Evolutionary conservation across 1,140 invertebrate genomes (phyloP), one percentile per base, ranked within the genome.

Genomic region (Cecropterus lyciades): DNA sequence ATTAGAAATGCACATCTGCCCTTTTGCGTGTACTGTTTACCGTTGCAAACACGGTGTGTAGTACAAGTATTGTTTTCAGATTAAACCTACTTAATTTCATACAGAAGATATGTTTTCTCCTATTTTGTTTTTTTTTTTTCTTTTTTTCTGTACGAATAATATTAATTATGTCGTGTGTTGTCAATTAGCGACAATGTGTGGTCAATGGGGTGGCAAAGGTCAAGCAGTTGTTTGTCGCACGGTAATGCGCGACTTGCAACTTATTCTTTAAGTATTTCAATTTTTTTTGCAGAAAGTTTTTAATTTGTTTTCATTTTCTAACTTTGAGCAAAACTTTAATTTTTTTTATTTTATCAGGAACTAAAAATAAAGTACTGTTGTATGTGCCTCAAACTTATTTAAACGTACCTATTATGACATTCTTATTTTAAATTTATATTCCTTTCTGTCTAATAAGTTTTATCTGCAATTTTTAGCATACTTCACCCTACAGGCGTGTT

Each of bases 161-260:
- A 24, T n/a, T n/a, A n/a, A n/a, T 75, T 75, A 65, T 76, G 73
- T 75, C 55, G 46, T 64, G 67, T 67, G 69, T 40, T 48, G 53
- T 63, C 69, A 62, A 62, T 46, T 56, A 51, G 51, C 13, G 59
- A n/a, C 60, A 75, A 79, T 70, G 70, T 78, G 73, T 49, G 67
- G 59, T 48, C 65, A 72, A 40, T 56, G 62, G 51, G 33, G 46
- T 52, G 51, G 46, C 68, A 84, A 82, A 88, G 78, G 79, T 84
- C 70, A 80, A 16, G 46, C 86, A 88, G 86, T 87, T 89, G 84
- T 81, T 73, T 60, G 57, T 48, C n/a, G 16, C 59, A 72, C 82
- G 56, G 79, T 84, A 37, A 62, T 27, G 59, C 48, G 59, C 64
- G 17, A 65, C 65, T 40, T 49, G 13, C 55, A 15, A 49, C 15